Evolutionary conservation across 2,113 vertebrate species (phyloP).

Genomic region (Aptenodytes forsteri): DNA sequence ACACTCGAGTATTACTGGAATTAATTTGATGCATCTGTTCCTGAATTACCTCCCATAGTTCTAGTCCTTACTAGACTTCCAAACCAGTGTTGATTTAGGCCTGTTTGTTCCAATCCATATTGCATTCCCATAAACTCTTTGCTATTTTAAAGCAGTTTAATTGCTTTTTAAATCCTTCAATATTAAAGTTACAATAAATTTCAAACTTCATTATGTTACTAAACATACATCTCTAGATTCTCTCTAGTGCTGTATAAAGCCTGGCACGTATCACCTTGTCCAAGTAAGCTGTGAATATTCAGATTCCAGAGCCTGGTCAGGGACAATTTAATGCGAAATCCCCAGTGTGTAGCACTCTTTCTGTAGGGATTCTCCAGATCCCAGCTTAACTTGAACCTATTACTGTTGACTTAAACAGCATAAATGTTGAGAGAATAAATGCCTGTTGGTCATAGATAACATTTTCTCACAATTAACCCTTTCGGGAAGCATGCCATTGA

Average conservation of each 20-base stretch:
- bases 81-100: conserved; percentile 45
- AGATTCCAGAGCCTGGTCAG: background rate
- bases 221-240: background rate
- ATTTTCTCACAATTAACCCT: background rate
- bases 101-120: conserved; percentile 31
- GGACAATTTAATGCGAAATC: background rate
- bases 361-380: background rate
- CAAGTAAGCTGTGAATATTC: background rate
- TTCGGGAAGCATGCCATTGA: background rate
- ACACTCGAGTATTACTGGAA: conserved; percentile 56
- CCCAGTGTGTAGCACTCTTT: background rate
- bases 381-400: background rate
- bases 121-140: conserved; percentile 24
- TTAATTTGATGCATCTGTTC: conserved; percentile 66
- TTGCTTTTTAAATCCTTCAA: conserved; percentile 5
- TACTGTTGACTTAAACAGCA: background rate
- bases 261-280: background rate
- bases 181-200: conserved; percentile 12
- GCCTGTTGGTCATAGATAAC: background rate
- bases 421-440: background rate
- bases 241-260: background rate
- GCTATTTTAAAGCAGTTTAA: conserved; percentile 35
- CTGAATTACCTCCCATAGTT: conserved; percentile 54
- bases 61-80: conserved; percentile 30
- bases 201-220: background rate